Base-by-base conservation (phyloP, 2,113 vertebrate genomes). In the Chaetura pelagica region DNA sequence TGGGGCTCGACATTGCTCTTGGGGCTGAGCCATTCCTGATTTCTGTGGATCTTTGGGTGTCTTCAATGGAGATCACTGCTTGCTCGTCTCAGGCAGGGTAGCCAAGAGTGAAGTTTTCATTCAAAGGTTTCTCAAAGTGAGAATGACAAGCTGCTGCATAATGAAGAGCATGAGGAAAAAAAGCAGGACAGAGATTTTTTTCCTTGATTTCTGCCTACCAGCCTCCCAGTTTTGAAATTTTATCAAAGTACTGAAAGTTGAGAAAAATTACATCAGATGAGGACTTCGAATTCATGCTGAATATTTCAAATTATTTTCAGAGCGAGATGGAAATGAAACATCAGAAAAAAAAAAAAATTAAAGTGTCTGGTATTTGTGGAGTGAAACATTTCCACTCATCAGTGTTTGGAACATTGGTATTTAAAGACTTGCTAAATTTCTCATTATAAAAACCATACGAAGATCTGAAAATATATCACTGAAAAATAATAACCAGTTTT, bases 341-440 rank as follows among this genome's bases (percentile, higher is more conserved):
- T 77, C 17, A 71, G 32, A 22, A 15, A 52, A 61, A 22, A 15
- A 52, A 61, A 38, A 67, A 38, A 30, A 72, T 22, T 26, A 71
- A 91, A 91, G 38, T 55, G 16, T 54, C 38, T 77, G 68, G 38
- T 87, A 81, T 49, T 90, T 84, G 42, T 86, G 66, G 81, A 92
- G n/a, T 13, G 68, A 71, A 91, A 58, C 40, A 40, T 84, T 89
- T 77, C 54, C 27, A n/a, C 61, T 69, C 51, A 62, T 46, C 63
- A 15, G 10, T 73, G 12, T 73, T 80, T 35, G 48, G 80, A 87
- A 78, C 46, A 23, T 68, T 48, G 63, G 27, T 66, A 30, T 86
- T 95, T 69, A 68, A 94, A 62, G 40, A 26, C 42, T 22, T 66
- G 27, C 32, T 86, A 27, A 68, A 68, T 69, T 92, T 62, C 22